Evolutionary conservation across 2,888 invertebrate species (phyloP).

Genomic region (Harpalus rufipes): DNA sequence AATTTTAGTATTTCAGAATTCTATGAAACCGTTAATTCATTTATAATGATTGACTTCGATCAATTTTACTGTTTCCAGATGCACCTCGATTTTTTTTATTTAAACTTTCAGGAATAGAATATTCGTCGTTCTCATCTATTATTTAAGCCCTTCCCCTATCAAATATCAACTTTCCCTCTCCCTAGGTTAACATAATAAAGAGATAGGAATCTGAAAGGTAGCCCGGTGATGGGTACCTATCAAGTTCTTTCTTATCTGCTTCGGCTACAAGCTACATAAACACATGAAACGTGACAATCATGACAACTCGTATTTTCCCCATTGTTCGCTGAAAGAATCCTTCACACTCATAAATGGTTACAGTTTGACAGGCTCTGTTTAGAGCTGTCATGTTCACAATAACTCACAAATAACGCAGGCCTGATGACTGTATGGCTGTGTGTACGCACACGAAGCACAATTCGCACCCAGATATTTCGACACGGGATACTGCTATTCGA

Average conservation of each 20-base stretch:
- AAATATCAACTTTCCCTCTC: slow-evolving; percentile 11
- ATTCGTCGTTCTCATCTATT: no score
- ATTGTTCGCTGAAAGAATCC: slow-evolving; percentile 66
- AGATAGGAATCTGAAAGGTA: slow-evolving; percentile 52
- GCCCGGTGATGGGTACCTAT: slow-evolving; percentile 28
- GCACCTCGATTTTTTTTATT: no score
- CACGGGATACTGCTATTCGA: neutral
- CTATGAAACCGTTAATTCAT: no score
- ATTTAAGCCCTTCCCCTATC: neutral
- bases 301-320: slow-evolving; percentile 64
- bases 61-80: no score
- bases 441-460: neutral
- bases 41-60: no score
- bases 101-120: no score
- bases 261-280: slow-evolving; percentile 48
- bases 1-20: no score
- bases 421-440: slow-evolving; percentile 41
- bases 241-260: slow-evolving; percentile 25
- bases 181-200: slow-evolving; percentile 52
- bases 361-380: slow-evolving; percentile 66
- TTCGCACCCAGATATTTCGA: slow-evolving; percentile 9
- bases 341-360: slow-evolving; percentile 66
- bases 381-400: slow-evolving; percentile 66
- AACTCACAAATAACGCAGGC: slow-evolving; percentile 64
- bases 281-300: slow-evolving; percentile 65